Base-by-base conservation (phyloP, 2,797 vertebrate species). In the Gila robusta region DNA sequence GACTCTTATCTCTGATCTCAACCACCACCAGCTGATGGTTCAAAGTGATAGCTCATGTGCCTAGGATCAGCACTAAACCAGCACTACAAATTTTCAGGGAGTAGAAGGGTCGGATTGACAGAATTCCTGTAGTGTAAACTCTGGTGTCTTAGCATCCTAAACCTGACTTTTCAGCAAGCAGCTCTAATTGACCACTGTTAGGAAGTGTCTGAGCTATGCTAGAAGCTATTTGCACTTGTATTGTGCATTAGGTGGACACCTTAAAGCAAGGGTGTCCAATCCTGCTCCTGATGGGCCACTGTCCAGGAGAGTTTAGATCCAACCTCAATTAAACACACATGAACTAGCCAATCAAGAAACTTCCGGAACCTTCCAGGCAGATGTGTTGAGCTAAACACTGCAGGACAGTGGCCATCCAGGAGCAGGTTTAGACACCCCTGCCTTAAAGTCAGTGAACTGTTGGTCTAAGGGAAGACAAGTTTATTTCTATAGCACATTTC, bases 1-100 rank as follows among this genome's bases (percentile, higher is more conserved):
- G 11, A 54, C 56, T 52, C 59, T 74, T 86, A 54, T 81, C 79
- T 67, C 54, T 52, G n/a, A 78, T 84, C 73, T 69, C 41, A 44
- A 70, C 64, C 73, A 21, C 82, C 35, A 28, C 5, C 64, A 78
- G 56, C 28, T 7, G 0, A 19, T 41, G 26, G 44, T 84, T 49
- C 44, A 54, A 54, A 10, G 35, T 11, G 8, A 41, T 32, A 54
- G 64, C 32, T 35, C 32, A 54, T 71, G 32, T 17, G 11, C 14
- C 26, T 23, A 9, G 80, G 39, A 11, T 71, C 28, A 41, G 59
- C 59, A 47, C 59, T 79, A 66, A 62, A 41, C 59, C n/a, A 17
- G 39, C 59, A 66, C 12, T 77, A n/a, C 6, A 3, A 10, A 32
- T 59, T 77, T n/a, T 59, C 52, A 77, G 74, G 52, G 21, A n/a